Base-by-base conservation (phyloP, 2,797 vertebrate genomes). In the Melanotaenia parkinsoni region DNA sequence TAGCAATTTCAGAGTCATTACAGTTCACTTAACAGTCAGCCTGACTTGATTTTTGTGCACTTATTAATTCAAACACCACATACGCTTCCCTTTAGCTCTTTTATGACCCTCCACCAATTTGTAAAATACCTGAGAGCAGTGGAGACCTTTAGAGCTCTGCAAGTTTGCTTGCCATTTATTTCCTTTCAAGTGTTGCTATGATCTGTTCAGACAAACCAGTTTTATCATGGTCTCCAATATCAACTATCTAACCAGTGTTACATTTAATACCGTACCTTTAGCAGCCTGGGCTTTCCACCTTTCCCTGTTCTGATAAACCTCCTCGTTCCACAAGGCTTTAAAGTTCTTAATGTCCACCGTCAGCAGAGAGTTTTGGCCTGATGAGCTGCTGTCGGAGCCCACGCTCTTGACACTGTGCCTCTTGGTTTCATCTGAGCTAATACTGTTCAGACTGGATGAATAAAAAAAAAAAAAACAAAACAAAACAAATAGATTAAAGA, bases 291-390 rank as follows among this genome's bases (percentile, higher is more conserved):
- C 85, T 93, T 98, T 97, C 97, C 98, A 99, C 64, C 96, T 92
- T 88, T 99, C 97, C 58, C 97, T 93, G 74, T 99, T 99, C 89
- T 96, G 93, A 76, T 95, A 96, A 18, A 99, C 96, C 73, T 97
- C 96, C 72, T 99, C 98, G 0, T 95, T 97, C 98, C 98, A 99
- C 69, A 95, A 90, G 45, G 93, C 67, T 93, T 98, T 98, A 89
- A 99, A 99, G 93, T 91, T 94, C 91, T 97, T 98, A 67, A 95
- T 95, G 92, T 99, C 97, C 77, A 97, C 94, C 22, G 95, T 92
- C 90, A 98, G 95, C 88, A 98, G 92, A 4, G 97, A 96, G 87
- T 94, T 95, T 56, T 94, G 96, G 83, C 96, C 92, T 1, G 95
- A 96, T 26, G 96, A 94, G 86, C 94, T 95, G 94, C 96, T 95